phyloP scores from a whole-genome alignment of 2,888 invertebrate genomes.

The Cryptosula pallasiana region DNA sequence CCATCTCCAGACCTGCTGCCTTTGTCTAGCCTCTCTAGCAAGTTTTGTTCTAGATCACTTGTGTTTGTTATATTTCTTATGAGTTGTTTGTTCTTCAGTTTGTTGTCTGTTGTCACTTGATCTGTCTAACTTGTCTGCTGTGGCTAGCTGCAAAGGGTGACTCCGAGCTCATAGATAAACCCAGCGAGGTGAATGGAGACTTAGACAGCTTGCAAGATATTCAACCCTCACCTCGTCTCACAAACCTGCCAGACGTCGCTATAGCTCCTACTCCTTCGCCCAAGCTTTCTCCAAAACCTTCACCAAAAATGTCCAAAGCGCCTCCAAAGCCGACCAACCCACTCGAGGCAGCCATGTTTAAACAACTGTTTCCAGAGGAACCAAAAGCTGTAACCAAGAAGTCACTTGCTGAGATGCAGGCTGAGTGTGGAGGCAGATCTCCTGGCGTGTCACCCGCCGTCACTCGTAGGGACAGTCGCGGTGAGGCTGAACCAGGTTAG shows the following conservation, averaged over 20 bases:
- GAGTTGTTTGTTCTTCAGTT: no score
- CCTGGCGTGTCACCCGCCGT: not conserved
- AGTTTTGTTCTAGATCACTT: no score
- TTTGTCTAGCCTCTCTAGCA: no score
- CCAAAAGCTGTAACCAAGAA: not conserved
- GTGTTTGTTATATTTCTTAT: no score
- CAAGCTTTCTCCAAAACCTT: not conserved
- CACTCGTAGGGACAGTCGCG: not conserved
- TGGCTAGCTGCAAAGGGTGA: no score
- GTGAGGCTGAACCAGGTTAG: not conserved
- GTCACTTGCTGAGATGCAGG: constrained; percentile 18
- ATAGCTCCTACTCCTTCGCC: not conserved
- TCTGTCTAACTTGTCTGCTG: no score
- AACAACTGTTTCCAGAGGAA: constrained; percentile 12
- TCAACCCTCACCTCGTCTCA: not conserved
- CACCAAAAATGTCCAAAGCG: not conserved
- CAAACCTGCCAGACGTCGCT: not conserved
- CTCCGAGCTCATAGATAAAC: no score
- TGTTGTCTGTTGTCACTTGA: no score
- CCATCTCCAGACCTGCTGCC: no score
- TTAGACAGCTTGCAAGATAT: not conserved
- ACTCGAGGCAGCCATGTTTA: constrained; percentile 18
- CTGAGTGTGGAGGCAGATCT: not conserved
- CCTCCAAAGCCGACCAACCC: not conserved
- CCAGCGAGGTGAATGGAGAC: not conserved